Conservation (phyloP, 2,113 vertebrate genomes). For the Centropus unirufus region DNA sequence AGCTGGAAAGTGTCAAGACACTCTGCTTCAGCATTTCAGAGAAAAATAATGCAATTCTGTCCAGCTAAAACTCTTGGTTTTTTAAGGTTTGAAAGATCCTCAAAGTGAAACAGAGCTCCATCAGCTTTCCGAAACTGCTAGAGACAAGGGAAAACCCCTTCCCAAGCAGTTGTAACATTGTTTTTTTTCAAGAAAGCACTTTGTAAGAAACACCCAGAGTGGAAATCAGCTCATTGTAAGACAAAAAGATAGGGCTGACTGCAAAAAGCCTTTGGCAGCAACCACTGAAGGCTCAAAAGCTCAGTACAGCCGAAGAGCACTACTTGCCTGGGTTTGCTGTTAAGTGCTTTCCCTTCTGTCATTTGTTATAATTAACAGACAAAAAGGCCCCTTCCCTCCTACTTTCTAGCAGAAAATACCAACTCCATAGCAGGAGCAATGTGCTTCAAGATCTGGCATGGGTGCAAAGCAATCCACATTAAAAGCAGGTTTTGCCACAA, state of each 20-base stretch:
- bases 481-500: background rate
- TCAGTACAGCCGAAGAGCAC: background rate
- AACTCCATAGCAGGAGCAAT: background rate
- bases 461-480: background rate
- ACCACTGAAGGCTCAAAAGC: background rate
- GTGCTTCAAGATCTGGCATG: background rate
- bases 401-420: slow-evolving; percentile 9
- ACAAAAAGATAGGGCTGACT: background rate
- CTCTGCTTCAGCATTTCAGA: background rate
- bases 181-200: background rate
- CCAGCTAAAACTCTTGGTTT: background rate
- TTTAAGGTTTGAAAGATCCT: background rate
- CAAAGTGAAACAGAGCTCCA: background rate
- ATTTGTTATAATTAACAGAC: background rate
- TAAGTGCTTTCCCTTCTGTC: background rate
- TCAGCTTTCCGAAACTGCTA: background rate
- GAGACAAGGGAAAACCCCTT: background rate
- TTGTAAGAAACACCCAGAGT: background rate
- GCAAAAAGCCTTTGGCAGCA: background rate
- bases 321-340: background rate
- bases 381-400: background rate
- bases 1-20: background rate
- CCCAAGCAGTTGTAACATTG: background rate
- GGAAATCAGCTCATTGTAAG: background rate
- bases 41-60: background rate